A percentile compares a stretch with the other conserved stretches of the same genome.
These are phyloP conservation scores for Cyprinodon variegatus DNA, from an alignment of 2,113 vertebrate species.

Conservation along the genomic window DNA sequence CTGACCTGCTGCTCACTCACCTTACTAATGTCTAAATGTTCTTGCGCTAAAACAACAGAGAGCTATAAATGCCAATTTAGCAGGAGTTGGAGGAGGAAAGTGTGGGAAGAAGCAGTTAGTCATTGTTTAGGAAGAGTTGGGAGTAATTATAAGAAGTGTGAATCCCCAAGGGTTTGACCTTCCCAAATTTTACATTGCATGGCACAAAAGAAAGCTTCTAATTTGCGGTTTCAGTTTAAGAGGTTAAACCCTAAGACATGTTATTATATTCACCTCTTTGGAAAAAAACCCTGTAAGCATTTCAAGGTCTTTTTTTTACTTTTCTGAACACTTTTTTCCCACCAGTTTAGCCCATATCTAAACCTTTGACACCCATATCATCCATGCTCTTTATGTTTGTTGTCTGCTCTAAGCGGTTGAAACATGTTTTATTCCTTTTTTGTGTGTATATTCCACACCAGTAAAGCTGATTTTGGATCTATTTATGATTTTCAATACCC, in stretches of 20 bases:
- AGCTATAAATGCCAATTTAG: slow-evolving; percentile 45
- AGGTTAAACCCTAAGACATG: neutral
- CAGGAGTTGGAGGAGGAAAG: slow-evolving; percentile 15
- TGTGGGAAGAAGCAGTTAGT: slow-evolving; percentile 32
- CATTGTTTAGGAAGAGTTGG: slow-evolving; percentile 25
- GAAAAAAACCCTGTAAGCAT: neutral
- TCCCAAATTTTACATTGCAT: neutral
- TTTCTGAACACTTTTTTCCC: neutral
- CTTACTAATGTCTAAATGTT: slow-evolving; percentile 24
- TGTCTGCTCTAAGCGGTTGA: too few relatives aligned
- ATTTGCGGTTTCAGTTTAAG: neutral
- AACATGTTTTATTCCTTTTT: too few relatives aligned
- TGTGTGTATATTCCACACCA: too few relatives aligned
- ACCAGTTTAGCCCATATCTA: too few relatives aligned
- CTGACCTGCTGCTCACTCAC: slow-evolving; percentile 35
- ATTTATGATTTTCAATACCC: too few relatives aligned
- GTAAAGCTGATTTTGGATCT: too few relatives aligned
- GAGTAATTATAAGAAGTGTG: slow-evolving; percentile 11
- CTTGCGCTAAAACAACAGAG: slow-evolving; percentile 48
- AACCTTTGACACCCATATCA: too few relatives aligned
- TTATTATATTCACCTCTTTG: neutral
- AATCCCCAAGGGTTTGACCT: neutral
- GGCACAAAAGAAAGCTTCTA: neutral
- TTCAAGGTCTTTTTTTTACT: neutral
- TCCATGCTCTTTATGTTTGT: too few relatives aligned